These are phyloP conservation scores for Chirona hameri DNA, from an alignment of 2,888 invertebrate species.

Conservation along the genomic window DNA sequence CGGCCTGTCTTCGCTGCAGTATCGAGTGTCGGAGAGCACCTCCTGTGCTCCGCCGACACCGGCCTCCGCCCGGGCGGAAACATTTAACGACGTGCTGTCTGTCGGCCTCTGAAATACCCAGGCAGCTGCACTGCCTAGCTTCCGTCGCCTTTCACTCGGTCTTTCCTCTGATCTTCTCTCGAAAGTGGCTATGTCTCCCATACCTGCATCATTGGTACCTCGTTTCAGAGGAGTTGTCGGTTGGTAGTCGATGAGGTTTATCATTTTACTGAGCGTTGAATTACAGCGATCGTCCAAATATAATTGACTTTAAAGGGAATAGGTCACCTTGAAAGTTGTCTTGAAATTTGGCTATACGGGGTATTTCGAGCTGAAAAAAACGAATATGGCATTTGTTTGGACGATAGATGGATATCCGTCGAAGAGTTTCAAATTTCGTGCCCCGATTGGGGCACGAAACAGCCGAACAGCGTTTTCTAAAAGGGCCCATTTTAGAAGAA, in stretches of 20 bases:
- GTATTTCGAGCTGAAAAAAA: no score
- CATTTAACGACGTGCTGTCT: slow-evolving; percentile 4
- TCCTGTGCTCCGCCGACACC: neutral
- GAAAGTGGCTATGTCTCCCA: neutral
- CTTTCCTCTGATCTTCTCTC: neutral
- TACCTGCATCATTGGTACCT: neutral
- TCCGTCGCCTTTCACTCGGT: neutral
- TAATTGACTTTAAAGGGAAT: no score
- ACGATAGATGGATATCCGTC: no score
- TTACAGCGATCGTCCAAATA: no score
- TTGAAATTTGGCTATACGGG: no score
- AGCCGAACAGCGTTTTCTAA: no score
- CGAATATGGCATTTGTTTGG: no score
- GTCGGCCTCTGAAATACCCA: neutral
- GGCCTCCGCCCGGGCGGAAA: neutral
- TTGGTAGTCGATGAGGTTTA: neutral
- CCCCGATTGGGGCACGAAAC: no score
- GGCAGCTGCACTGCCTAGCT: neutral
- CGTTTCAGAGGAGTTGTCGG: neutral
- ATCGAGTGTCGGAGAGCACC: neutral
- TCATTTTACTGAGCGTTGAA: neutral
- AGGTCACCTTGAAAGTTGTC: no score
- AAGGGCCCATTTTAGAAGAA: no score
- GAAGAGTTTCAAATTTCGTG: no score
- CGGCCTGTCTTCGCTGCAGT: neutral